Base-by-base conservation (phyloP, 2,888 invertebrate genomes). In the Pseudanteris insignis region DNA sequence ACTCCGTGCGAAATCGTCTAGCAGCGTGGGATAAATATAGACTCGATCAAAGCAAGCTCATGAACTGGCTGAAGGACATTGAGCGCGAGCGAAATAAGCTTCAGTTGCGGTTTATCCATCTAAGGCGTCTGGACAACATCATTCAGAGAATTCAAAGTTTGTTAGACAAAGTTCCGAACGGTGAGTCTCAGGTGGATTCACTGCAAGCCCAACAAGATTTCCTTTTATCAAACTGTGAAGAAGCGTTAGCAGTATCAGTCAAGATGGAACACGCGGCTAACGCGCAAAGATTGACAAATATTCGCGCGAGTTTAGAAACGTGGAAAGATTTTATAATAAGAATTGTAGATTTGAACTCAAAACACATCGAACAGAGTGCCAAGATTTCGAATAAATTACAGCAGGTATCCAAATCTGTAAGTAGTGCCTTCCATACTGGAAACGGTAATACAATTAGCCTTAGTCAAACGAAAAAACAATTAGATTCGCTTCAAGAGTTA, bases 261-360 rank as follows among this genome's bases (percentile, higher is more conserved):
- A 84, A 90, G 58, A 90, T 91, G 86, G 92, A 93, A 76, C 89
- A 89, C 71, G 88, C 88, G 0, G 90, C 92, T 1, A 86, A 89
- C 21, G 84, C 84, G 1, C 90, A 92, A 74, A 83, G 92, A 50
- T 86, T 92, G n/a, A 86, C 87, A 32, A 93, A 92, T 74, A 79
- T 92, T 9, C 86, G 88, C 64, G 92, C 93, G 5, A 90, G 90
- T 36, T 81, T 93, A 4, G 87, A 90, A 68, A 92, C 92, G 0
- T 93, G 93, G 93, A 84, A 85, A 59, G 87, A 88, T 70, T 92
- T 91, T 79, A 81, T 92, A 12, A 82, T 84, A 51, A 84, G 88
- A 69, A 89, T 92, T 69, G 81, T 84, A 1, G 83, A 84, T 26
- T 81, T 91, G 0, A 83, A 88, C 4, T 83, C 83, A 6, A 83